phyloP scores from a whole-genome alignment of 1,140 invertebrate genomes.

The Lasaia peninsularis region DNA sequence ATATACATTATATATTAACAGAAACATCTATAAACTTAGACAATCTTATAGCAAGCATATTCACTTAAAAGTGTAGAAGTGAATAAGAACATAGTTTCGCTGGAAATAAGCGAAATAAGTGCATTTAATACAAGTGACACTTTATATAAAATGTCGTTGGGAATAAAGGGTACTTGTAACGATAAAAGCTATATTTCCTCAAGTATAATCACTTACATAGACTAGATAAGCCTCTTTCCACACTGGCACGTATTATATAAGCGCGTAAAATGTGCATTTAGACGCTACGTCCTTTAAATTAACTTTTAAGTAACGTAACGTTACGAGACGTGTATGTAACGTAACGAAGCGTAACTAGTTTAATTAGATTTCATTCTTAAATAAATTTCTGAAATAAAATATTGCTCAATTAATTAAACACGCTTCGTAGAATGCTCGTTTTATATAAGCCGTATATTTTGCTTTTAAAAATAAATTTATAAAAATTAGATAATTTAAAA shows the following conservation, averaged over 20 bases:
- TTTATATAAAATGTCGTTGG: background rate
- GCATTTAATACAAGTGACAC: slow-evolving; percentile 16
- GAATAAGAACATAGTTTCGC: slow-evolving; percentile 13
- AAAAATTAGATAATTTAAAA: no score
- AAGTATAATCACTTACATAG: slow-evolving; percentile 24
- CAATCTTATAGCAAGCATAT: slow-evolving; percentile 13
- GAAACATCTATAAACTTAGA: slow-evolving; percentile 37
- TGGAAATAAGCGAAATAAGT: slow-evolving; percentile 14
- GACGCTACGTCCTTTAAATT: background rate
- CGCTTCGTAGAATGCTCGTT: no score
- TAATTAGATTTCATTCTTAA: no score
- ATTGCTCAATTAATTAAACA: no score
- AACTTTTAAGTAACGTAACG: no score
- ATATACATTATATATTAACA: no score
- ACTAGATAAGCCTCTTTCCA: background rate
- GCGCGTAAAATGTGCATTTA: background rate
- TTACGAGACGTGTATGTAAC: no score
- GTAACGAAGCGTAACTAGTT: no score
- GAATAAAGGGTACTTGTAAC: slow-evolving; percentile 8
- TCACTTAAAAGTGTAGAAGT: slow-evolving; percentile 14
- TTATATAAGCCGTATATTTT: no score
- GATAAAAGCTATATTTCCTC: slow-evolving; percentile 48
- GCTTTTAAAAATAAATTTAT: no score
- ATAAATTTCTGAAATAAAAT: no score
- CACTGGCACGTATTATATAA: background rate